phyloP scores from a whole-genome alignment of 2,113 vertebrate genomes.

The Elephantulus edwardii region DNA sequence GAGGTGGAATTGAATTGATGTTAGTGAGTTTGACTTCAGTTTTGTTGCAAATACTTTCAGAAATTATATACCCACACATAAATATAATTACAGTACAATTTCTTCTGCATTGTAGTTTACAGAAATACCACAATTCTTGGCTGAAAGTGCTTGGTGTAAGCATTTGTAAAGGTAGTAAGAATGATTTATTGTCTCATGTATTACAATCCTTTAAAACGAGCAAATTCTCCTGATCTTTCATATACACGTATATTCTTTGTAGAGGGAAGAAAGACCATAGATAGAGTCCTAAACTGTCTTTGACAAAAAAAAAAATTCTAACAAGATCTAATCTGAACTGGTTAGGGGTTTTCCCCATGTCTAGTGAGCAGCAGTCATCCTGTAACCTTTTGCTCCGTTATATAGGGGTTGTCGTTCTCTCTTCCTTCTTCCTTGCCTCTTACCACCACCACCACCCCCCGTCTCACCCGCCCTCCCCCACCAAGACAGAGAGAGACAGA shows the following conservation, averaged over 20 bases:
- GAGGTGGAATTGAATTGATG: too few relatives aligned
- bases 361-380: background rate
- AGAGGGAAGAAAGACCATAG: background rate
- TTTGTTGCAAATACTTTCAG: background rate
- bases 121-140: background rate
- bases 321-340: background rate
- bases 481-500: too few relatives aligned
- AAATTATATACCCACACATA: background rate
- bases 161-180: slow-evolving; percentile 4
- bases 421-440: too few relatives aligned
- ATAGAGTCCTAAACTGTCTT: background rate
- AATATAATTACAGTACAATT: background rate
- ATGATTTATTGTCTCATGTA: background rate
- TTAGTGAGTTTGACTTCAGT: too few relatives aligned
- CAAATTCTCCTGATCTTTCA: background rate
- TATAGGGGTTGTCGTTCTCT: background rate
- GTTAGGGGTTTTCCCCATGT: background rate
- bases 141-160: background rate
- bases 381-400: background rate
- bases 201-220: background rate
- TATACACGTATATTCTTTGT: background rate
- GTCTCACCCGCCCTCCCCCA: too few relatives aligned
- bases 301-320: background rate
- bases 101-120: background rate
- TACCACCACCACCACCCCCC: too few relatives aligned